A percentile compares a stretch with the other conserved stretches of the same genome.
These are phyloP conservation scores for Eutrigla gurnardus DNA, from an alignment of 2,797 vertebrate genomes.

Conservation along the genomic window DNA sequence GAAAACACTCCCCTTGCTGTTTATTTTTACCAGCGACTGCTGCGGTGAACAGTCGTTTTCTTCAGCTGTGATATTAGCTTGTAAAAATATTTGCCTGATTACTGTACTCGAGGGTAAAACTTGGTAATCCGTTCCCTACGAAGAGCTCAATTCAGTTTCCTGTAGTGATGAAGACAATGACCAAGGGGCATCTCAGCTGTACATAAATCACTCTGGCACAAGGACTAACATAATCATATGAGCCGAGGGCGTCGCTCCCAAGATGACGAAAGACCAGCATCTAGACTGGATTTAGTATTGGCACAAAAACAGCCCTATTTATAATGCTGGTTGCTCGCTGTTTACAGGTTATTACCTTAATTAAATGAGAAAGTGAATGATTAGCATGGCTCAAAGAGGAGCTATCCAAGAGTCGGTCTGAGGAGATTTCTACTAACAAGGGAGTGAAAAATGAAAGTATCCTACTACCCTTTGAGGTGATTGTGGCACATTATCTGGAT, in stretches of 20 bases:
- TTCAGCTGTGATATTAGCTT: constrained; percentile 54
- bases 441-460: constrained; percentile 28
- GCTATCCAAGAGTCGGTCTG: constrained; percentile 15
- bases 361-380: constrained; percentile 45
- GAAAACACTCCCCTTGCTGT: constrained; percentile 37
- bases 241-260: constrained; percentile 65
- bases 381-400: constrained; percentile 29
- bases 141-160: constrained; percentile 64
- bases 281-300: constrained; percentile 43
- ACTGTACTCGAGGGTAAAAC: constrained; percentile 58
- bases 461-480: constrained; percentile 12
- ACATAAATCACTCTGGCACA: constrained; percentile 80
- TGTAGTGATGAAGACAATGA: constrained; percentile 74
- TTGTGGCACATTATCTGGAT: constrained; percentile 13
- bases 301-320: constrained; percentile 48
- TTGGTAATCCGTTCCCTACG: constrained; percentile 54
- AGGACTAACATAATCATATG: constrained; percentile 68
- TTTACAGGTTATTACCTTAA: constrained; percentile 58
- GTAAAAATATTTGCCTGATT: constrained; percentile 69
- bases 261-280: constrained; percentile 60
- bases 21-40: constrained; percentile 45
- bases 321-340: constrained; percentile 33
- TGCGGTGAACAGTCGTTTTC: constrained; percentile 40
- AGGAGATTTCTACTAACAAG: constrained; percentile 40
- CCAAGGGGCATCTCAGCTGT: constrained; percentile 77